Percentiles rank a stretch among this genome's conserved stretches.
These are phyloP conservation scores for Corvus moneduloides DNA, from an alignment of 2,113 vertebrate genomes.

Conservation along the genomic window DNA sequence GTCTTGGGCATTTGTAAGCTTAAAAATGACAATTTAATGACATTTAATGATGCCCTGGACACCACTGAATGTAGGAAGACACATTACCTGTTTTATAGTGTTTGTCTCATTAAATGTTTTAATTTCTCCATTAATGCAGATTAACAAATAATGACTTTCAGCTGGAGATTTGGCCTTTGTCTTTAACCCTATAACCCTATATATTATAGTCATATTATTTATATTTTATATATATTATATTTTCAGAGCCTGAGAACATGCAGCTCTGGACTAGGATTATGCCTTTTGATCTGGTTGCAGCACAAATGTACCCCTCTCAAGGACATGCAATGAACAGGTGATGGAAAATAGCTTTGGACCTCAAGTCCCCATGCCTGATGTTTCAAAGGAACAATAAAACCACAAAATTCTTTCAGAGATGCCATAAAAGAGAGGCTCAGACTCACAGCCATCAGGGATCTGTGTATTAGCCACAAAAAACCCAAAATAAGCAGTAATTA, in stretches of 20 bases:
- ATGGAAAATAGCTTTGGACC: not conserved
- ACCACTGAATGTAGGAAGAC: not conserved
- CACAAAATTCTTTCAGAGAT: not conserved
- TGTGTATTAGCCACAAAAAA: not conserved
- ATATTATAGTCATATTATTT: fast-evolving
- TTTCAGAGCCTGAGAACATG: not conserved
- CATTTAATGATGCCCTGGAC: not conserved
- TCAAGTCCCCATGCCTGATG: not conserved
- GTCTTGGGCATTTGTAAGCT: not conserved
- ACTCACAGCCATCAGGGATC: not conserved
- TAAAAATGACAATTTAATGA: not conserved
- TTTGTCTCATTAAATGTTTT: not conserved
- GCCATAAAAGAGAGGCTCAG: not conserved
- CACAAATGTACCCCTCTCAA: not conserved
- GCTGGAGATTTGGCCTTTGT: not conserved
- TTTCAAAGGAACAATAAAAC: not conserved
- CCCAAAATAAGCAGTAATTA: not conserved
- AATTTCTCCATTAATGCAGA: not conserved
- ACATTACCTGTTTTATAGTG: not conserved
- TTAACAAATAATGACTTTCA: not conserved
- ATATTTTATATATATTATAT: not conserved
- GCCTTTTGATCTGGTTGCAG: not conserved
- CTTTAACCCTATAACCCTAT: not conserved
- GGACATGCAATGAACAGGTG: not conserved
- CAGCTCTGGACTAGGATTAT: not conserved